Conservation (phyloP, 1,140 invertebrate species). For the Helicoverpa armigera region DNA sequence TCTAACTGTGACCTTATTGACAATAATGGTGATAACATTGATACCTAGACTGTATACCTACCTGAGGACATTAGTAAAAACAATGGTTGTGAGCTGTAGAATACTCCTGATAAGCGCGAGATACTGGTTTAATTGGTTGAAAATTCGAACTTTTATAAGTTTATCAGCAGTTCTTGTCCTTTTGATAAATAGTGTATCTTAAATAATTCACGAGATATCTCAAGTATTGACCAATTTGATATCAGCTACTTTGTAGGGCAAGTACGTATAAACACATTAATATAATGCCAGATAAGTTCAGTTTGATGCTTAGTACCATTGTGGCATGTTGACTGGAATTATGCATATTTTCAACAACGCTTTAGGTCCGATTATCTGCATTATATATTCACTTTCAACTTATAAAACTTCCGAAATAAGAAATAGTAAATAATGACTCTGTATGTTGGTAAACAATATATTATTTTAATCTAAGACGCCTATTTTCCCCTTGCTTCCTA, state of each 20-base stretch:
- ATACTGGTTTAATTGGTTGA: slow-evolving; percentile 32
- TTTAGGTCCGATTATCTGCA: too few relatives aligned
- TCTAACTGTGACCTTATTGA: slow-evolving; percentile 10
- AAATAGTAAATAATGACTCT: too few relatives aligned
- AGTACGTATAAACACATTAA: not conserved
- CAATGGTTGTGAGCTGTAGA: not conserved
- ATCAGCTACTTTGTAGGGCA: slow-evolving; percentile 5
- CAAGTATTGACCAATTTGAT: slow-evolving; percentile 22
- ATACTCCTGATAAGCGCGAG: slow-evolving; percentile 25
- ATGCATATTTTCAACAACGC: too few relatives aligned
- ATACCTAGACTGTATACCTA: not conserved
- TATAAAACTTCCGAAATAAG: too few relatives aligned
- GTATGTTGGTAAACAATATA: too few relatives aligned
- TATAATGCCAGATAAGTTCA: not conserved
- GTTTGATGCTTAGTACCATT: too few relatives aligned
- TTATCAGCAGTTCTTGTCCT: slow-evolving; percentile 31
- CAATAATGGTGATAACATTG: not conserved
- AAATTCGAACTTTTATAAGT: slow-evolving; percentile 43
- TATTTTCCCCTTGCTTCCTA: too few relatives aligned
- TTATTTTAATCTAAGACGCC: too few relatives aligned
- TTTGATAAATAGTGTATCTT: slow-evolving; percentile 37
- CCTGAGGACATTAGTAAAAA: not conserved
- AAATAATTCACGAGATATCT: slow-evolving; percentile 4
- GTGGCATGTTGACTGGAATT: too few relatives aligned
- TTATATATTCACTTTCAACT: too few relatives aligned